These are phyloP conservation scores for Notothenia rossii DNA, from an alignment of 2,113 vertebrate genomes.

Conservation along the genomic window DNA sequence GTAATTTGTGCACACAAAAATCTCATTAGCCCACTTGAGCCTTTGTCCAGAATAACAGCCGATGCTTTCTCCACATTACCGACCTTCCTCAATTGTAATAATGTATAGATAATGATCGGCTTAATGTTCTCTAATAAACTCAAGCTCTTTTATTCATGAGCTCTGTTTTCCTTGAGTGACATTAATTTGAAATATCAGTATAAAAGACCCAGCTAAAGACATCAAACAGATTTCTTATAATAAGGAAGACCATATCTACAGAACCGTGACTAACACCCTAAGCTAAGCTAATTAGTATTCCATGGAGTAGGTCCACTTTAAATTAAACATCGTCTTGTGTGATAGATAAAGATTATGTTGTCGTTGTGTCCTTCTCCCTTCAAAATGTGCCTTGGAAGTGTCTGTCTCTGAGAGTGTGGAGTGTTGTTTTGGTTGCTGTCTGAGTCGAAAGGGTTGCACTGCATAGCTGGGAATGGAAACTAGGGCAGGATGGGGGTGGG, in stretches of 20 bases:
- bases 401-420: slow-evolving; percentile 47
- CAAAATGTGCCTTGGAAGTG: slow-evolving; percentile 42
- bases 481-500: slow-evolving; percentile 75
- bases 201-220: slow-evolving; percentile 44
- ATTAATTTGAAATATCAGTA: slow-evolving; percentile 49
- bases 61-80: slow-evolving; percentile 80
- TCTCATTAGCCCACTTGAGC: slow-evolving; percentile 78
- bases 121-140: slow-evolving; percentile 28
- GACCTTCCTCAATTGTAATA: slow-evolving; percentile 50
- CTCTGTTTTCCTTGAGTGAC: slow-evolving; percentile 52
- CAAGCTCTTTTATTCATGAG: slow-evolving; percentile 43
- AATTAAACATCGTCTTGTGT: slow-evolving; percentile 63
- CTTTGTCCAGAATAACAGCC: slow-evolving; percentile 84
- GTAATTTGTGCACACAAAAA: neutral
- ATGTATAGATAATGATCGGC: slow-evolving; percentile 24
- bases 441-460: slow-evolving; percentile 55
- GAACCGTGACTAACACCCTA: slow-evolving; percentile 60
- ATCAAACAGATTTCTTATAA: slow-evolving; percentile 59
- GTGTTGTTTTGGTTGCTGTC: slow-evolving; percentile 72
- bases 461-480: slow-evolving; percentile 77
- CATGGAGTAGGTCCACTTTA: slow-evolving; percentile 50
- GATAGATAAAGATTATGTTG: slow-evolving; percentile 69
- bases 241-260: slow-evolving; percentile 47
- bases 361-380: slow-evolving; percentile 42
- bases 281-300: slow-evolving; percentile 67